Evolutionary conservation across 2,888 invertebrate species (phyloP).

Genomic region (Laspeyria flexula): DNA sequence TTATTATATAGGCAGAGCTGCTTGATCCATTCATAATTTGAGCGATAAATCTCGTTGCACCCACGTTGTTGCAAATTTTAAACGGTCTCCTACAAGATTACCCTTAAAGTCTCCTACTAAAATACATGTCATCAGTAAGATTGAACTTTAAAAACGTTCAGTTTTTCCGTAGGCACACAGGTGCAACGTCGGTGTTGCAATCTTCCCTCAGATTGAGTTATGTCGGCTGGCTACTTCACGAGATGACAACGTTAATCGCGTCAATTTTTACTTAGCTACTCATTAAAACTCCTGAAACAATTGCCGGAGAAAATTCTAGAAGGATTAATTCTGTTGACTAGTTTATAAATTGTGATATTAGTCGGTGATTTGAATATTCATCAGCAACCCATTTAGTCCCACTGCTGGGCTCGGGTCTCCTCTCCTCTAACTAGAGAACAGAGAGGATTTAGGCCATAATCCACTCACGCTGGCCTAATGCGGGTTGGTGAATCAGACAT

Average conservation of each 20-base stretch:
- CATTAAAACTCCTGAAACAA: slow-evolving; percentile 29
- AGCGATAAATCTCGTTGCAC: too few species aligned
- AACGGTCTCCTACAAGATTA: too few species aligned
- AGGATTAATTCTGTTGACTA: not conserved
- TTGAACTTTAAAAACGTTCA: not conserved
- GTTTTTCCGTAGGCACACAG: slow-evolving; percentile 5
- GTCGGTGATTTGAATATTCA: too few species aligned
- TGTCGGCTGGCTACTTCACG: slow-evolving; percentile 9
- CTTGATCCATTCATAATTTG: too few species aligned
- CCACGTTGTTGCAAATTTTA: too few species aligned
- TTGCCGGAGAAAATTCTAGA: slow-evolving; percentile 1
- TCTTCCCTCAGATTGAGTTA: slow-evolving; percentile 33
- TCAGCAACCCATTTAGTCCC: too few species aligned
- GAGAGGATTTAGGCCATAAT: too few species aligned
- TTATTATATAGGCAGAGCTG: too few species aligned
- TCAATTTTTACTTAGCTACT: slow-evolving; percentile 24
- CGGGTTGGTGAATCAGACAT: too few species aligned
- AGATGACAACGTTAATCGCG: slow-evolving; percentile 36
- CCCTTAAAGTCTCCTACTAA: not conserved
- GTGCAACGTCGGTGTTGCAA: slow-evolving; percentile 26
- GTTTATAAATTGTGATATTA: not conserved
- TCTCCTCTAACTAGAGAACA: too few species aligned
- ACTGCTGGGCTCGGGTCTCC: too few species aligned
- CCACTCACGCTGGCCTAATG: too few species aligned
- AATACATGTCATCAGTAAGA: not conserved